Conservation (phyloP, 2,888 invertebrate species). For the Acronicta psi region DNA sequence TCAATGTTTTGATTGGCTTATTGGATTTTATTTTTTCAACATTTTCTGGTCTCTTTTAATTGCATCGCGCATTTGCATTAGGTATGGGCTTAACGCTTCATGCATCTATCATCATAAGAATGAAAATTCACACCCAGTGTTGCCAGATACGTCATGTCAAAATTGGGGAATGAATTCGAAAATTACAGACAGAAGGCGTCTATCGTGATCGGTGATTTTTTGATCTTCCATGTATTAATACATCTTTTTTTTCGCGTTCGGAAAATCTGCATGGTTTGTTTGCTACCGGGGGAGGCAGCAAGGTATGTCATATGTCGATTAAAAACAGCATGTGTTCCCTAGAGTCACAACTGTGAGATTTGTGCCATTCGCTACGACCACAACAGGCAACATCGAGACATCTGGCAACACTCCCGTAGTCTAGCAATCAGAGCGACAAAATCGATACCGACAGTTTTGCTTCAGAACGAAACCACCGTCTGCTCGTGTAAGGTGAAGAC, state of each 20-base stretch:
- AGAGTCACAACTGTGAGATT: too few species aligned
- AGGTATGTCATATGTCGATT: too few species aligned
- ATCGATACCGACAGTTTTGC: conserved; percentile 69
- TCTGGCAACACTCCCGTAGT: conserved; percentile 56
- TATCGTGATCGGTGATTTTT: conserved; percentile 4
- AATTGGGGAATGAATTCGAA: conserved; percentile 17
- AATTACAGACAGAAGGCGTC: background rate
- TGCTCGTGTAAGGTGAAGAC: conserved; percentile 73
- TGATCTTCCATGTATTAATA: conserved; percentile 19
- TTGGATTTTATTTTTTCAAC: conserved; percentile 2
- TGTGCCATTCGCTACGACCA: too few species aligned
- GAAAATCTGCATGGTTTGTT: too few species aligned
- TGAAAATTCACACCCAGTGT: conserved; percentile 37
- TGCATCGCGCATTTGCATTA: conserved; percentile 29
- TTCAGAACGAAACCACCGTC: conserved; percentile 77
- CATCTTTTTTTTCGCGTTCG: too few species aligned
- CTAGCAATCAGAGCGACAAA: conserved; percentile 56
- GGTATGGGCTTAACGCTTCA: conserved; percentile 28
- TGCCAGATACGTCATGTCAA: conserved; percentile 50
- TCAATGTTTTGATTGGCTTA: background rate
- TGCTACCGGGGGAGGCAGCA: too few species aligned
- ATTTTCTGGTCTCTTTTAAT: conserved; percentile 3
- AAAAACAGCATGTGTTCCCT: too few species aligned
- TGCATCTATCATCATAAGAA: conserved; percentile 27
- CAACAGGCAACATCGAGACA: conserved; percentile 14